Evolutionary conservation across 2,797 vertebrate species (phyloP), one percentile per base, ranked within the genome.

Genomic region (Sardinella longiceps): DNA sequence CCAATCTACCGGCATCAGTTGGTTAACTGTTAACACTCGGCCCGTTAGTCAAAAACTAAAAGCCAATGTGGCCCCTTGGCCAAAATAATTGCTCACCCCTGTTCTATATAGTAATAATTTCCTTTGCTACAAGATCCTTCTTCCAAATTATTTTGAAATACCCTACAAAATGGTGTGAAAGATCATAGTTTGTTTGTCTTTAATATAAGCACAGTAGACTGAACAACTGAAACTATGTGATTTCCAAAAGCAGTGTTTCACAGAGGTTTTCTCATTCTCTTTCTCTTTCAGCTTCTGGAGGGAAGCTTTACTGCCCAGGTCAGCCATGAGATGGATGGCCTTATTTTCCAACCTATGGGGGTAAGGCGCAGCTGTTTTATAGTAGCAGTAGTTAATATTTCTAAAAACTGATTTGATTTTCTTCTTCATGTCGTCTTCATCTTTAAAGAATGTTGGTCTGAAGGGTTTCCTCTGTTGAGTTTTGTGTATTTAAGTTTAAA

Each of bases 271-370:
- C 23, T 23, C 20, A 1, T 46, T 23, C 15, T 46, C 80, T 92
- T 91, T 93, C 14, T 93, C 90, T 94, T 92, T 82, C 94, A 99
- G 98, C 96, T 99, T 58, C 95, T 99, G 89, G 98, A 98, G 94
- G 98, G 98, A 95, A 99, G 95, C 92, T 99, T 99, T 95, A 97
- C 97, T 45, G 97, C 96, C 91, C 97, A 98, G 95, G 98, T 99
- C 92, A 98, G 98, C 93, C 98, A 99, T 83, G 98, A 99, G 95
- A 96, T 99, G 80, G 98, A 99, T 89, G 98, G 98, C 87, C 96
- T 99, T 83, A 98, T 99, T 95, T 99, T 99, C 95, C 98, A 99
- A 91, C 98, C 98, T 80, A 96, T 95, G 58, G 98, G 97, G 94
- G 98, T 99, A 96, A 99, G 98, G 93, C 66, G 43, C 2, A 60